Evolutionary conservation across 2,113 vertebrate genomes (phyloP).

Genomic region (Actenoides lindsayi): DNA sequence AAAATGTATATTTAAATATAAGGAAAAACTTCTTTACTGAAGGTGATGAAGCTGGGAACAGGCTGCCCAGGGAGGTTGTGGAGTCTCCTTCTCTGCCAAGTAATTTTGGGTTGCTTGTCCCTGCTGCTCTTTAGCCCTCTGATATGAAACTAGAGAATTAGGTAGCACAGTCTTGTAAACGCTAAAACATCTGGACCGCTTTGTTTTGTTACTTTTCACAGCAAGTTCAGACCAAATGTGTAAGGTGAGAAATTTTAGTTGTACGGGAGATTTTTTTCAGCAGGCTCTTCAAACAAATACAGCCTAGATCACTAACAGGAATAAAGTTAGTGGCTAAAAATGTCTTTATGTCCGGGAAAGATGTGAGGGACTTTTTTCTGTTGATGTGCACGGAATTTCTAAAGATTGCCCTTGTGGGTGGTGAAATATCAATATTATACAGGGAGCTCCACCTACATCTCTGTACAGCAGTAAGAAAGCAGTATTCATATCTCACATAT

Average conservation of each 20-base stretch:
- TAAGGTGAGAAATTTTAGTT: neutral
- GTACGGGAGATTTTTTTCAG: neutral
- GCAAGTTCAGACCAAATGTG: constrained; percentile 12
- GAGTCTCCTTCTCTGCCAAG: neutral
- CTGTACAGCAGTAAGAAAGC: neutral
- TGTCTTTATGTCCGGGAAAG: neutral
- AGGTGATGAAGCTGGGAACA: too few species aligned
- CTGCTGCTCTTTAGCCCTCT: neutral
- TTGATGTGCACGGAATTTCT: neutral
- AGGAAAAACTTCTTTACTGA: too few species aligned
- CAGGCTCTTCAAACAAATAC: neutral
- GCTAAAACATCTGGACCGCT: neutral
- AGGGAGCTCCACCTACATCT: neutral
- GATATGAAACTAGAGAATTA: neutral
- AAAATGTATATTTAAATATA: too few species aligned
- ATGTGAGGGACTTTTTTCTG: neutral
- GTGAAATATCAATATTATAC: neutral
- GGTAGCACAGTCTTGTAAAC: neutral
- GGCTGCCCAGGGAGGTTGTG: too few species aligned
- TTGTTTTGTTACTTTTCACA: constrained; percentile 22
- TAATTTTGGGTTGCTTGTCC: neutral
- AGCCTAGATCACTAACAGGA: neutral
- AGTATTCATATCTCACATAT: constrained; percentile 2
- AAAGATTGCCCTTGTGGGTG: neutral
- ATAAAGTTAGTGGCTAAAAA: constrained; percentile 15